These are phyloP conservation scores for Phalacrocorax pelagicus DNA, from an alignment of 2,113 vertebrate species.

Conservation along the genomic window DNA sequence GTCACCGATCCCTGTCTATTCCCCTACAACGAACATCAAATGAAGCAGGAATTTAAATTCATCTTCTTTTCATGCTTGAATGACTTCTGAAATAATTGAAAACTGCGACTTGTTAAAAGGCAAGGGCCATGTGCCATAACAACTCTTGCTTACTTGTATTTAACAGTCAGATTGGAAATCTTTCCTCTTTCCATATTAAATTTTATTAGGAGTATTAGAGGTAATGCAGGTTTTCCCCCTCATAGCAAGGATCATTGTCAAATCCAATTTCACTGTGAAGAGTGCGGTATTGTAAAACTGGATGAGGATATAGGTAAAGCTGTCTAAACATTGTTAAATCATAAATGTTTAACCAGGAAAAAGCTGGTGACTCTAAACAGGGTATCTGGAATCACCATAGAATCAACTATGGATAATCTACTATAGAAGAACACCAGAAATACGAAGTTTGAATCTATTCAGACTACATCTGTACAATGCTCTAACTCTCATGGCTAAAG, in stretches of 20 bases:
- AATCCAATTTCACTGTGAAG: background rate
- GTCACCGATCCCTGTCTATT: too few species aligned
- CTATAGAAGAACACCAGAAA: background rate
- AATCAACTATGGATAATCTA: background rate
- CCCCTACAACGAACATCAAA: background rate
- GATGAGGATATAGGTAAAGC: background rate
- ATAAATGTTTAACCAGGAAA: background rate
- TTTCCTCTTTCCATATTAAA: background rate
- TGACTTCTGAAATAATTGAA: background rate
- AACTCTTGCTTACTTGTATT: background rate
- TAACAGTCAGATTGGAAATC: background rate
- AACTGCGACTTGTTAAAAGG: background rate
- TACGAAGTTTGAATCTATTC: rapidly evolving
- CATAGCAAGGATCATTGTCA: background rate
- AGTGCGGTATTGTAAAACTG: background rate
- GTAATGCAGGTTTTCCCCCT: background rate
- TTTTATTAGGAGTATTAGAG: background rate
- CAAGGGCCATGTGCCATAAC: background rate
- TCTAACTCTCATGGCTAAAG: background rate
- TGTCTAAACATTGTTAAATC: background rate
- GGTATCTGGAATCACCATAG: background rate
- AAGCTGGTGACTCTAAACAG: background rate
- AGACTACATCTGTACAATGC: background rate
- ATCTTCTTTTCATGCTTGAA: background rate
- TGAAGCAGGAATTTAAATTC: background rate